A percentile compares a stretch with the other conserved stretches of the same genome.
Conservation (phyloP, 2,113 vertebrate genomes). For the Prolemur simus region DNA sequence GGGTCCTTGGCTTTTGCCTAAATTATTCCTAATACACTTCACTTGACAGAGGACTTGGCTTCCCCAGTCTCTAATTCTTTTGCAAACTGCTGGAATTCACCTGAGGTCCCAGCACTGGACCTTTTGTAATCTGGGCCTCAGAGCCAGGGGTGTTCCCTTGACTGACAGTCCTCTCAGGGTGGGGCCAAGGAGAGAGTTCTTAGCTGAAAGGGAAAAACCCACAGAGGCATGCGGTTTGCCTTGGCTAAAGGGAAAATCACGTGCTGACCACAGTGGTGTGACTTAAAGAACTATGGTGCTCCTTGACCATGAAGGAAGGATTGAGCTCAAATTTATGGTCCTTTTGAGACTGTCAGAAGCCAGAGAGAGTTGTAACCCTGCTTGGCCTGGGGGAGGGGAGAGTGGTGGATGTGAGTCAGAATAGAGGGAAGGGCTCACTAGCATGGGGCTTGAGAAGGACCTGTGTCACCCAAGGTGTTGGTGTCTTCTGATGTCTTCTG, state of each 20-base stretch:
- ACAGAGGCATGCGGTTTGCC: background rate
- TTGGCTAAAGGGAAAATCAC: background rate
- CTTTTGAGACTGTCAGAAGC: constrained; percentile 14
- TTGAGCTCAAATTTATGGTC: background rate
- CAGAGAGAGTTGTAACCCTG: constrained; percentile 1
- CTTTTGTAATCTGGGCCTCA: background rate
- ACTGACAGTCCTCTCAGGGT: background rate
- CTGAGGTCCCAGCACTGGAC: background rate
- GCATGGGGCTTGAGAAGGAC: background rate
- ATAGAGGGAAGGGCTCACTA: background rate
- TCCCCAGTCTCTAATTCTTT: background rate
- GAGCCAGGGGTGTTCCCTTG: background rate
- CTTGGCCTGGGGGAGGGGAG: background rate
- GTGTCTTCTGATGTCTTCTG: background rate
- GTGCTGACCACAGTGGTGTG: background rate
- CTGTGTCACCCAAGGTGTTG: fast-evolving
- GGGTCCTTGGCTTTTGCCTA: background rate
- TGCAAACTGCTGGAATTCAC: background rate
- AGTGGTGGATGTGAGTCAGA: background rate
- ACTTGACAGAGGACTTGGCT: background rate
- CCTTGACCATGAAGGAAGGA: background rate
- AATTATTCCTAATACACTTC: background rate
- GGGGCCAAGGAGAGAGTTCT: background rate
- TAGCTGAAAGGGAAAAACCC: background rate
- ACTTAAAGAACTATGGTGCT: background rate